Percentiles rank a stretch among this genome's conserved stretches.
Conservation (phyloP, 2,113 vertebrate species). For the Centrocercus urophasianus region DNA sequence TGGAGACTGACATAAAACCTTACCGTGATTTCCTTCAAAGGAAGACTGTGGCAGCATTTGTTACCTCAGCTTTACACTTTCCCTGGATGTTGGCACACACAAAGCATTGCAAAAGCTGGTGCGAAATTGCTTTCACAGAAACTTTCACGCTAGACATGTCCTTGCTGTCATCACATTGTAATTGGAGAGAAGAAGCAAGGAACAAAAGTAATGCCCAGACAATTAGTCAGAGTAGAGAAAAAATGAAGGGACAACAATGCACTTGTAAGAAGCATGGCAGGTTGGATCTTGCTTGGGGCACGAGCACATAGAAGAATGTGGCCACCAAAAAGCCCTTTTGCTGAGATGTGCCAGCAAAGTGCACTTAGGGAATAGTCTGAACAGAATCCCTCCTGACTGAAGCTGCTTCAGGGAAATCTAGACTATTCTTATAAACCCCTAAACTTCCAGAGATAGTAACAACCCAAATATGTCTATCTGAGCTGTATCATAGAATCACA, state of each 20-base stretch:
- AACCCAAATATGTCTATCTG: background rate
- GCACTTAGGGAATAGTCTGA: background rate
- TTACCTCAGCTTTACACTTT: background rate
- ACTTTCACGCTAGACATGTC: background rate
- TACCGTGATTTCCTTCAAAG: background rate
- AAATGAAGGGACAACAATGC: background rate
- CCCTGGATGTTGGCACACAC: background rate
- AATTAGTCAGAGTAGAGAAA: background rate
- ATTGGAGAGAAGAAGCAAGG: background rate
- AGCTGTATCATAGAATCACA: background rate
- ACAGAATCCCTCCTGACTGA: background rate
- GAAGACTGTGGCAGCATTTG: background rate
- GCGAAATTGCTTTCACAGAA: constrained; percentile 4
- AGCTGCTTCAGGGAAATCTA: background rate
- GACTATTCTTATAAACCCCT: background rate
- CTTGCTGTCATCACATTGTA: background rate
- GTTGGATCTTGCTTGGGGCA: background rate
- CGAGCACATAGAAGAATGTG: background rate
- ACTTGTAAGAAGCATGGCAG: background rate
- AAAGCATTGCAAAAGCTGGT: background rate
- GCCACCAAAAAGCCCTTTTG: background rate
- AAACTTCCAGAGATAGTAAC: background rate
- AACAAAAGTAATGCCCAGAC: background rate
- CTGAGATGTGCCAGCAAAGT: background rate
- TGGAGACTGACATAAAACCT: background rate